Base-by-base conservation (phyloP, 2,888 invertebrate genomes). In the Craniophora ligustri region DNA sequence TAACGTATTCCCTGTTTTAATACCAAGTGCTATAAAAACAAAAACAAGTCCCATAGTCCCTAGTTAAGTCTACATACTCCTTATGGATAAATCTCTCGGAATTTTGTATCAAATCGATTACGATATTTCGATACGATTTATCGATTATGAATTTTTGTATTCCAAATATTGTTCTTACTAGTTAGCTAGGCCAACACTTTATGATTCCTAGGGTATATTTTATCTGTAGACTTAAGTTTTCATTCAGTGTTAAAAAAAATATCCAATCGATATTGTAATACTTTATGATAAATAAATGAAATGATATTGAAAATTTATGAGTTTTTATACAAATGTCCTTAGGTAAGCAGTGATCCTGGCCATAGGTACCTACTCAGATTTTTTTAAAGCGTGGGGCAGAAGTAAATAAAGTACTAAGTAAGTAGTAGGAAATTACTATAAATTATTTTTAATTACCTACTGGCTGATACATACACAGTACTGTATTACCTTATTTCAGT, bases 71-170 rank as follows among this genome's bases (percentile, higher is more conserved):
- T 70, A 68, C 64, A 56, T 70, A 65, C 53, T 56, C 58, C 64
- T 48, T 64, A 67, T 64, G 50, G 91, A 92, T 90, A 91, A 82
- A 81, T 81, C 78, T 86, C 90, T 92, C 84, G 92, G 89, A 92
- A 86, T 81, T 84, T 79, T 83, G 85, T 26, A n/a, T 1, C 26
- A 91, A 86, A 67, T 31, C n/a, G 23, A 57, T 50, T 86, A 90
- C 86, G 86, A 78, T 82, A 83, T 85, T 91, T 91, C 84, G 87
- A 92, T 80, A 84, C 35, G 73, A 81, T 79, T 86, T 91, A 91
- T 92, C 91, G 77, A 53, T 72, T 63, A 65, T 69, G 48, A 67
- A 67, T 66, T 60, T 26, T 80, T 79, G 64, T 84, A 81, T 81
- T 82, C 82, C 78, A 82, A 83, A 84, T 84, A 84, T 79, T 67